Percentiles rank a stretch among this genome's conserved stretches.
Evolutionary conservation across 2,113 vertebrate species (phyloP).

Genomic region (Triplophysa tibetana): DNA sequence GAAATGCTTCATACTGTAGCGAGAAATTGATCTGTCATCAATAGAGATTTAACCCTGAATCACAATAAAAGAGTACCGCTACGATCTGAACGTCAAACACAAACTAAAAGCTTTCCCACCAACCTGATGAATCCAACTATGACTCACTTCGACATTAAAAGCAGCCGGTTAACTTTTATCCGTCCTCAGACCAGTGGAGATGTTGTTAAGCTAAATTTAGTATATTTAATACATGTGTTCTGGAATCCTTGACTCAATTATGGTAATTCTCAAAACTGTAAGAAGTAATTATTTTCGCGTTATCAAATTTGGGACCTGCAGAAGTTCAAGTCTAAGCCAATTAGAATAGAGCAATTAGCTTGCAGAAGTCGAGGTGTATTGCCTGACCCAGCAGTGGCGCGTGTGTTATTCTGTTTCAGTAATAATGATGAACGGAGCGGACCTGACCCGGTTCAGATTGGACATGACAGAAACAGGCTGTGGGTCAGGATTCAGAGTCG

Average conservation of each 20-base stretch:
- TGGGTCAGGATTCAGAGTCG: not conserved
- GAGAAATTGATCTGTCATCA: no score
- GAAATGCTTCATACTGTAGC: no score
- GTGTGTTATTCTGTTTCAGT: not conserved
- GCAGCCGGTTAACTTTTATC: not conserved
- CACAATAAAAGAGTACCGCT: no score
- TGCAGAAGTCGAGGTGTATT: not conserved
- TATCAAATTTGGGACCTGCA: slow-evolving; percentile 52
- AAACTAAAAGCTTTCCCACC: not conserved
- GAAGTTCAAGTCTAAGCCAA: not conserved
- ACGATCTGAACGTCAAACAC: no score
- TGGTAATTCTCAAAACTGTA: slow-evolving; percentile 52
- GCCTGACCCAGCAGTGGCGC: not conserved
- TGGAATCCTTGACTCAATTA: slow-evolving; percentile 49
- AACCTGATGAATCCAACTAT: not conserved
- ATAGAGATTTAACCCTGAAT: no score
- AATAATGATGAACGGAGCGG: not conserved
- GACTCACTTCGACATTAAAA: not conserved
- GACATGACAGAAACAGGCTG: slow-evolving; percentile 11
- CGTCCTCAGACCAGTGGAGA: not conserved
- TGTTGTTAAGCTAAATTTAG: not conserved
- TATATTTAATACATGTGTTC: not conserved
- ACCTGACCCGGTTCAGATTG: not conserved
- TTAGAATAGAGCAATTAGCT: slow-evolving; percentile 4
- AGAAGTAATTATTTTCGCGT: slow-evolving; percentile 54